Evolutionary conservation across 2,113 vertebrate genomes (phyloP), one percentile per base, ranked within the genome.

Genomic region (Grallaria varia): DNA sequence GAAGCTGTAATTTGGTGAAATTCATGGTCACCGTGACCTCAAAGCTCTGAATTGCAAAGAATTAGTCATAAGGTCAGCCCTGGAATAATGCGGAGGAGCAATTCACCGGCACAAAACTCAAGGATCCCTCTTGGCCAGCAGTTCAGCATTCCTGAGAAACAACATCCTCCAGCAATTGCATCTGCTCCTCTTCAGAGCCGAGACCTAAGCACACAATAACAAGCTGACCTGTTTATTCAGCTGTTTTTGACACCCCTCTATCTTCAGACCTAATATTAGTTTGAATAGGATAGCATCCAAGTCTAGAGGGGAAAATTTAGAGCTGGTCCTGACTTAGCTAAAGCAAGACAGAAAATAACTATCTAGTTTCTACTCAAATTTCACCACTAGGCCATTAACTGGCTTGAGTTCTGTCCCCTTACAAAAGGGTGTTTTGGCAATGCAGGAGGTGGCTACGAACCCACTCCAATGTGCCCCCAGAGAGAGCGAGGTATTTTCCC

Each of bases 211-310:
- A 94, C 88, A 90, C 74, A 92, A 81, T 81, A 96, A 93, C 66
- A 82, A 78, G 40, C 60, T 74, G 86, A 85, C 40, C 83, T 94
- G 93, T 95, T 95, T 96, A 93, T 93, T 94, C 94, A 97, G 90
- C 93, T 96, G 93, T 21, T 90, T 95, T 94, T 94, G 94, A 97
- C 93, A 92, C 78, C 69, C 85, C 71, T 93, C 90, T 93, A 67
- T 96, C 93, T 94, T 95, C 94, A 86, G 80, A 79, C 73, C 85
- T 96, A 86, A 53, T 90, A 96, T 92, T 78, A 94, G 86, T 94
- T 92, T 94, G 84, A 92, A 95, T 31, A 92, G 90, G 96, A 87
- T 6, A 92, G 83, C 47, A 93, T 95, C 84, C 89, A 96, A 96
- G 91, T 73, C 84, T 62, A 87, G 81, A 79, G 52, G 45, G 67